Base-by-base conservation (phyloP, 2,797 vertebrate genomes). In the Staurois parvus region DNA sequence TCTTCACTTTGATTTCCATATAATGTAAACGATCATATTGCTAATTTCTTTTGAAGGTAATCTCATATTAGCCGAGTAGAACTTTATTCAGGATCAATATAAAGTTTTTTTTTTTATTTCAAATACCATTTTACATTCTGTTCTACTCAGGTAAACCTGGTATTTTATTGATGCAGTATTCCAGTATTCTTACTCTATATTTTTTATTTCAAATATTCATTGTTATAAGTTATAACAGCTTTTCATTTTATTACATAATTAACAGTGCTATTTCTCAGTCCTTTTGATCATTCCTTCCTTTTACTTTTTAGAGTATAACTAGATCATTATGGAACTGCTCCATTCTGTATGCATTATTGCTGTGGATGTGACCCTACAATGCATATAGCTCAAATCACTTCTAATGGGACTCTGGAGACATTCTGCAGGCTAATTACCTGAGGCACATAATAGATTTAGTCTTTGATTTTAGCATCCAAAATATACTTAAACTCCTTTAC, bases 371-470 rank as follows among this genome's bases (percentile, higher is more conserved):
- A 77, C 66, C 79, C 85, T 82, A 72, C 67, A 81, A 77, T 86
- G 28, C 73, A 48, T 77, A 82, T 76, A 82, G 66, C 73, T 82
- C 48, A 86, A 81, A 86, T 86, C 48, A 82, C 66, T 81, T 77
- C 73, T 86, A 86, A 86, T 86, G 69, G 79, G 73, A 28, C 85
- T 81, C 85, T 3, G 30, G 85, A 82, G 85, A 81, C 73, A 62
- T 76, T 81, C 85, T 72, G 48, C 72, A 76, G 79, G 79, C 73
- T 86, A 86, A 86, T 86, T 86, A 82, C 74, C 85, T 85, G 64
- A 81, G 79, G 48, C 74, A 81, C 67, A 82, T 86, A 82, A 86
- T 82, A 76, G 66, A 72, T 82, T 82, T 81, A 32, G 48, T 76
- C 79, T 86, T 86, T 77, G 79, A 86, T 77, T 77, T 82, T 48